phyloP scores from a whole-genome alignment of 2,888 invertebrate species.

The Lomographa bimaculata region DNA sequence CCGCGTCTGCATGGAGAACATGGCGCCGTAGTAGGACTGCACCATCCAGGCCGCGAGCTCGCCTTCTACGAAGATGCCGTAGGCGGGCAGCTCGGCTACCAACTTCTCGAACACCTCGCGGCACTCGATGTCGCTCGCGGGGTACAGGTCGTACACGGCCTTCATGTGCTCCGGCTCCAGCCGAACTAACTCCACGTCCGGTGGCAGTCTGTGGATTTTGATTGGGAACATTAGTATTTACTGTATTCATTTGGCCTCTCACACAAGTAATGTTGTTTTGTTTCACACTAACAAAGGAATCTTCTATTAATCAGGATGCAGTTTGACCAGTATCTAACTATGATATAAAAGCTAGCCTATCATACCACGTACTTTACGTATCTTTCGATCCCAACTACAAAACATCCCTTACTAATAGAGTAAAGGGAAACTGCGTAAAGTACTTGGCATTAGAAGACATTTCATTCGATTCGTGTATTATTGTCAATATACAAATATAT shows the following conservation, averaged over 20 bases:
- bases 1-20: conserved; percentile 96
- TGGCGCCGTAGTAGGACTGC: conserved; percentile 94
- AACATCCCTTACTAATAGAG: too few relatives aligned
- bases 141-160: conserved; percentile 93
- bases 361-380: too few relatives aligned
- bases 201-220: conserved; percentile 79
- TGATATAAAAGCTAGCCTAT: too few relatives aligned
- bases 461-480: too few relatives aligned
- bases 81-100: conserved; percentile 90
- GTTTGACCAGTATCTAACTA: too few relatives aligned
- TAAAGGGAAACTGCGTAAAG: too few relatives aligned
- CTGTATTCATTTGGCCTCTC: neutral
- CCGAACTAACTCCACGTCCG: conserved; percentile 90
- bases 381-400: too few relatives aligned
- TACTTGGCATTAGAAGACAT: too few relatives aligned
- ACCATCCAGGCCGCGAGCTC: conserved; percentile 95
- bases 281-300: too few relatives aligned
- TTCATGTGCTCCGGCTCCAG: conserved; percentile 90
- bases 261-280: too few relatives aligned
- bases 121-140: conserved; percentile 94
- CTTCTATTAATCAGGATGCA: too few relatives aligned
- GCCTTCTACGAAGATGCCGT: conserved; percentile 90
- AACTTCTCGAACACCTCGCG: conserved; percentile 92
- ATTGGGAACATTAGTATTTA: conserved; percentile 1
- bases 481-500: too few relatives aligned